phyloP scores from a whole-genome alignment of 30 jellyfish, hydroid and myxozoan genomes.

The Aurelia aurita complex sp. Pacific region DNA sequence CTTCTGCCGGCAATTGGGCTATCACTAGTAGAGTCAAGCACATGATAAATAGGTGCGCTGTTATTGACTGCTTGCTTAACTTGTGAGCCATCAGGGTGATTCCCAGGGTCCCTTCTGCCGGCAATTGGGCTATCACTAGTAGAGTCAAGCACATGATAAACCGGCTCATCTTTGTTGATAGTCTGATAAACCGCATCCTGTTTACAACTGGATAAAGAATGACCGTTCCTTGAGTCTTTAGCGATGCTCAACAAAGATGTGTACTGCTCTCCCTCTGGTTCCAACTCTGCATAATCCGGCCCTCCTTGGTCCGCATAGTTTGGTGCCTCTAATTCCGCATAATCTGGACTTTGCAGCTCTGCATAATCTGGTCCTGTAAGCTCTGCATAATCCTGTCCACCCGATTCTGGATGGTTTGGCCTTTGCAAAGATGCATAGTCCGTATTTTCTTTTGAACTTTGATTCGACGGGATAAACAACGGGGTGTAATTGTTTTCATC shows the following conservation, averaged over 20 bases:
- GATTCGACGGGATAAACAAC: not conserved
- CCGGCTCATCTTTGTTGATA: not conserved
- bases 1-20: too few species aligned
- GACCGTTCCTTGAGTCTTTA: not conserved
- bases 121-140: too few species aligned
- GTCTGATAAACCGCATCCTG: not conserved
- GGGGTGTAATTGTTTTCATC: not conserved
- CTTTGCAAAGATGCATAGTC: not conserved
- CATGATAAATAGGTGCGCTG: not conserved
- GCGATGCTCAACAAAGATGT: not conserved
- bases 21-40: not conserved
- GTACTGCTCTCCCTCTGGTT: not conserved
- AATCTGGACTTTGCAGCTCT: not conserved
- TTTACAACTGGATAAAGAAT: too few species aligned
- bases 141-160: not conserved
- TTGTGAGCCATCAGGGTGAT: not conserved
- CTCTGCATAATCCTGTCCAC: not conserved
- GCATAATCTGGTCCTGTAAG: not conserved
- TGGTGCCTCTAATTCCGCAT: too few species aligned
- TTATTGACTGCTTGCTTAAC: not conserved
- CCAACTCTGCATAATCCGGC: constrained; percentile 2
- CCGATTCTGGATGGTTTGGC: not conserved
- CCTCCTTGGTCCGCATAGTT: not conserved
- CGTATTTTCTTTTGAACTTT: not conserved
- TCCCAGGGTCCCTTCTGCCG: not conserved